Conservation (phyloP, 1,140 invertebrate genomes). For the Thaumatotibia leucotreta region DNA sequence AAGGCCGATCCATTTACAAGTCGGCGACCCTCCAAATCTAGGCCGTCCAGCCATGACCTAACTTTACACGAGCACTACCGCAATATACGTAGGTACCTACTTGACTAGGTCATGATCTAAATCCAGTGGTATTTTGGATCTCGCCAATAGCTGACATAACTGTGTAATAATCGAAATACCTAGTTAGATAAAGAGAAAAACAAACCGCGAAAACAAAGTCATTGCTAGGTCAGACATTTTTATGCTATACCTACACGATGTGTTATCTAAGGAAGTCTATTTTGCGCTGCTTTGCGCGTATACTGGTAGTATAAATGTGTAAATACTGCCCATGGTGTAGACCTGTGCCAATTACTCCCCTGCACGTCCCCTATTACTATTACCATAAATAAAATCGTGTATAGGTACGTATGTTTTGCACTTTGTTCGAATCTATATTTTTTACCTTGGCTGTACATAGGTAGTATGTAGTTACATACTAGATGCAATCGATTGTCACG, state of each 20-base stretch:
- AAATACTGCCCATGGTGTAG: no score
- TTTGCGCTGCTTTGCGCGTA: not conserved
- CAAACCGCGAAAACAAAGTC: conserved; percentile 1
- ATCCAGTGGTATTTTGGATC: not conserved
- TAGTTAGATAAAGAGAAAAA: not conserved
- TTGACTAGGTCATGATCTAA: not conserved
- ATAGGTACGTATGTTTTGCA: no score
- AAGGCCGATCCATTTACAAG: conserved; percentile 28
- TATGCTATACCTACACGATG: not conserved
- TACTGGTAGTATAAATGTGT: no score
- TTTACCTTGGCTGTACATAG: no score
- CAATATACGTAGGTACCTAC: not conserved
- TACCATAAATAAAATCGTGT: no score
- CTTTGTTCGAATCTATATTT: no score
- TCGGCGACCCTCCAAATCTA: conserved; percentile 14
- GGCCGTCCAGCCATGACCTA: conserved; percentile 22
- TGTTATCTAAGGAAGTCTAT: not conserved
- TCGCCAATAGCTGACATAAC: not conserved
- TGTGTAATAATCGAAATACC: not conserved
- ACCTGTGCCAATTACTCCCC: no score
- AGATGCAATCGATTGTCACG: no score
- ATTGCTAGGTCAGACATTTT: conserved; percentile 6
- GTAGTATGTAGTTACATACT: no score
- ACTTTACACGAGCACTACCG: conserved; percentile 7
- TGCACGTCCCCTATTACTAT: no score